phyloP scores from a whole-genome alignment of 37 sponge, comb jelly and placozoan genomes.

The Beroe ovata region DNA sequence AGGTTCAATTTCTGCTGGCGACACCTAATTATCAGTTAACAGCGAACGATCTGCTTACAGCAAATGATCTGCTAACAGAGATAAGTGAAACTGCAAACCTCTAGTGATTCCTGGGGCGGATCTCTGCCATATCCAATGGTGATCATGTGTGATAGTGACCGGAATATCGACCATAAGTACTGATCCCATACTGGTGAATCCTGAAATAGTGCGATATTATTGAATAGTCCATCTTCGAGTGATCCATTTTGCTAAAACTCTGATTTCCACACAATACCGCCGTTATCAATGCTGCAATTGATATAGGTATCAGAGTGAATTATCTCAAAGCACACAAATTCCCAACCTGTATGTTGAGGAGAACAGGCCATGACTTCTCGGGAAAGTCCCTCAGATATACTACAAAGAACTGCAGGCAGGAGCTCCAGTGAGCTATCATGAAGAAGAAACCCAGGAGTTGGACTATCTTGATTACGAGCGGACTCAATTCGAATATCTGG shows the following conservation, averaged over 20 bases:
- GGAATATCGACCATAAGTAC: conserved; percentile 43
- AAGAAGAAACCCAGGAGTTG: conserved; percentile 54
- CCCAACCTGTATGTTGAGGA: not conserved
- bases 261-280: no score
- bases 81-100: no score
- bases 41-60: no score
- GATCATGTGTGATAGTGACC: conserved; percentile 57
- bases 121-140: conserved; percentile 60
- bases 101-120: conserved; percentile 2
- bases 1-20: no score
- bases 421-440: conserved; percentile 59
- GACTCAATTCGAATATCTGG: conserved; percentile 64
- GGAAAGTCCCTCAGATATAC: conserved; percentile 42
- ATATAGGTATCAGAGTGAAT: no score
- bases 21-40: no score
- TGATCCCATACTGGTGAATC: not conserved
- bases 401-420: conserved; percentile 42
- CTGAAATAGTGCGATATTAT: no score
- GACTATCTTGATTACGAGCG: conserved; percentile 47
- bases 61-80: no score
- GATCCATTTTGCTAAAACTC: no score
- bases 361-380: conserved; percentile 1
- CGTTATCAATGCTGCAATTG: no score
- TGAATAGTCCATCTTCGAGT: no score
- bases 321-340: not conserved